A percentile compares a stretch with the other conserved stretches of the same genome.
These are phyloP conservation scores for Dolomedes plantarius DNA, from an alignment of 2,888 invertebrate genomes.

Conservation along the genomic window DNA sequence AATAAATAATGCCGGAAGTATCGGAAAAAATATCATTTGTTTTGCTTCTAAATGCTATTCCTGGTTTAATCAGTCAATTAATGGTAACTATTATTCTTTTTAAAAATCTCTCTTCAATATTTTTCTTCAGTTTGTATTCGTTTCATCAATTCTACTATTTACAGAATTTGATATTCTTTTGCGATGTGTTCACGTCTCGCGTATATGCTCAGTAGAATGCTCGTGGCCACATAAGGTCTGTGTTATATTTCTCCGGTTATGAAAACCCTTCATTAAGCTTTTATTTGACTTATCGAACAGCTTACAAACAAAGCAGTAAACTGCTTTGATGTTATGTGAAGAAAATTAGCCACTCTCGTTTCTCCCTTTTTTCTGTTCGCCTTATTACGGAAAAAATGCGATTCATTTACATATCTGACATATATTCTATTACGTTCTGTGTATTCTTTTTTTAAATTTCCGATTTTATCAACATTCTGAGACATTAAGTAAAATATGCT, in stretches of 20 bases:
- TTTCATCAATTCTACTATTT: not conserved
- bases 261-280: not conserved
- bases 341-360: too few relatives aligned
- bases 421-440: too few relatives aligned
- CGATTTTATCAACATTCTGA: too few relatives aligned
- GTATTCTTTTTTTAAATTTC: too few relatives aligned
- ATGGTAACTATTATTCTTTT: constrained; percentile 16
- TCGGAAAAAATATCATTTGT: too few relatives aligned
- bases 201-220: not conserved
- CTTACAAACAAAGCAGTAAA: not conserved
- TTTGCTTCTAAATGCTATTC: constrained; percentile 5
- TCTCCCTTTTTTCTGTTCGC: too few relatives aligned
- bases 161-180: not conserved
- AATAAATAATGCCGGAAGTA: too few relatives aligned
- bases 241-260: not conserved
- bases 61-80: not conserved
- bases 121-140: not conserved
- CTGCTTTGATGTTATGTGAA: too few relatives aligned
- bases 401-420: too few relatives aligned
- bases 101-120: constrained; percentile 24
- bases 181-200: not conserved
- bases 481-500: too few relatives aligned
- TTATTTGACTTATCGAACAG: not conserved
- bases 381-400: too few relatives aligned
- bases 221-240: not conserved